Percentiles rank a stretch among this genome's conserved stretches.
Evolutionary conservation across 2,888 invertebrate genomes (phyloP).

Genomic region (Lysandra bellargus): DNA sequence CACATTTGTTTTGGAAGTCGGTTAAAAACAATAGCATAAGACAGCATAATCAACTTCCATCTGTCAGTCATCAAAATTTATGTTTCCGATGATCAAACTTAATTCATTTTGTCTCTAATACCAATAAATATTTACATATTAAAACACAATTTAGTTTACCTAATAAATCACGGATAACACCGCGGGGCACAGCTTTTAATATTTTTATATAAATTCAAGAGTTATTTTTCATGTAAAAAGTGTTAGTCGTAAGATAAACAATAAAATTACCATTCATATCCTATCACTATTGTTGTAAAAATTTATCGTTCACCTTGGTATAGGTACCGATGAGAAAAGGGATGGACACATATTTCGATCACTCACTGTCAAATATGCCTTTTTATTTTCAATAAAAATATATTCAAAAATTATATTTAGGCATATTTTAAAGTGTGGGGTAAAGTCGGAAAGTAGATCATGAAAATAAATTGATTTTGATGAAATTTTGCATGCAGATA

Average conservation of each 20-base stretch:
- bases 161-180: too few relatives aligned
- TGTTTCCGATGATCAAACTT: too few relatives aligned
- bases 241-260: not conserved
- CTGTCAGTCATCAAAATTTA: too few relatives aligned
- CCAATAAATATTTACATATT: too few relatives aligned
- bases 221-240: not conserved
- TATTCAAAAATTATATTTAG: not conserved
- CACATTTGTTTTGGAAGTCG: too few relatives aligned
- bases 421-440: not conserved
- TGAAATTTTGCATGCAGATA: too few relatives aligned
- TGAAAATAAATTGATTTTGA: too few relatives aligned
- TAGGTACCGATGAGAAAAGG: not conserved
- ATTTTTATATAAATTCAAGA: not conserved
- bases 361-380: not conserved
- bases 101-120: too few relatives aligned
- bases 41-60: too few relatives aligned
- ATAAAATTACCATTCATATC: not conserved
- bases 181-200: not conserved
- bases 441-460: not conserved
- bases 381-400: not conserved
- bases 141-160: too few relatives aligned
- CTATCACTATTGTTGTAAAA: slow-evolving; percentile 7
- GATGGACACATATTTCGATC: not conserved
- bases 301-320: not conserved
- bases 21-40: too few relatives aligned